These are phyloP conservation scores for Merluccius polli DNA, from an alignment of 2,797 vertebrate genomes.

Conservation along the genomic window DNA sequence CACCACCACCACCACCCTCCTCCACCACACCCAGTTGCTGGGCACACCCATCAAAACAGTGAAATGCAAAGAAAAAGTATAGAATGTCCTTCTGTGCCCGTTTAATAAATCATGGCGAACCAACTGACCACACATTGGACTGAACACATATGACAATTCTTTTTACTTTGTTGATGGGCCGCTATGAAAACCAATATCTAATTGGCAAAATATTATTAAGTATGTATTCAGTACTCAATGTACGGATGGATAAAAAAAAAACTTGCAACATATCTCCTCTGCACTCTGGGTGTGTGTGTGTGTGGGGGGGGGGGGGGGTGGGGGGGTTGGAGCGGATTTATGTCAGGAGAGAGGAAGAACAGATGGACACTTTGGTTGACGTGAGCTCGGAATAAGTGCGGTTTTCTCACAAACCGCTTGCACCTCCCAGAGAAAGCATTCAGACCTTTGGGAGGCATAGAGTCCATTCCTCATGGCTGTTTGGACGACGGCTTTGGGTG, in stretches of 20 bases:
- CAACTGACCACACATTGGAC: conserved; percentile 33
- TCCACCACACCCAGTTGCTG: conserved; percentile 13
- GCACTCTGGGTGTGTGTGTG: conserved; percentile 14
- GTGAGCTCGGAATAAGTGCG: conserved; percentile 51
- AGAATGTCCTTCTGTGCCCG: not conserved
- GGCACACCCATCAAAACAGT: conserved; percentile 10
- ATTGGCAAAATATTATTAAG: not conserved
- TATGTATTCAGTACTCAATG: not conserved
- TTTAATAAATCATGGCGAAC: conserved; percentile 47
- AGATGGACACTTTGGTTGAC: conserved; percentile 55
- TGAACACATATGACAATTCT: conserved; percentile 44
- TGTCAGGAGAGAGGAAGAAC: conserved; percentile 56
- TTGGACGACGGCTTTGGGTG: conserved; percentile 66
- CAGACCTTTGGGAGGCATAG: conserved; percentile 57
- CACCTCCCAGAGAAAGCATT: conserved; percentile 58
- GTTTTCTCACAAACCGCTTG: conserved; percentile 62
- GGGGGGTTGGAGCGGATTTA: conserved; percentile 19
- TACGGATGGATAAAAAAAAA: conserved; percentile 24
- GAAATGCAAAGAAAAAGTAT: not conserved
- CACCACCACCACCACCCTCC: not conserved
- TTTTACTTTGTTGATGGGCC: conserved; percentile 35
- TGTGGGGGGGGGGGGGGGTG: conserved; percentile 26
- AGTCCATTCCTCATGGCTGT: conserved; percentile 59
- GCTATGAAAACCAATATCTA: conserved; percentile 30
- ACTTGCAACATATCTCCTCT: not conserved